A percentile compares a stretch with the other conserved stretches of the same genome.
phyloP scores from a whole-genome alignment of 2,113 vertebrate species.

The Lichenostomus cassidix region DNA sequence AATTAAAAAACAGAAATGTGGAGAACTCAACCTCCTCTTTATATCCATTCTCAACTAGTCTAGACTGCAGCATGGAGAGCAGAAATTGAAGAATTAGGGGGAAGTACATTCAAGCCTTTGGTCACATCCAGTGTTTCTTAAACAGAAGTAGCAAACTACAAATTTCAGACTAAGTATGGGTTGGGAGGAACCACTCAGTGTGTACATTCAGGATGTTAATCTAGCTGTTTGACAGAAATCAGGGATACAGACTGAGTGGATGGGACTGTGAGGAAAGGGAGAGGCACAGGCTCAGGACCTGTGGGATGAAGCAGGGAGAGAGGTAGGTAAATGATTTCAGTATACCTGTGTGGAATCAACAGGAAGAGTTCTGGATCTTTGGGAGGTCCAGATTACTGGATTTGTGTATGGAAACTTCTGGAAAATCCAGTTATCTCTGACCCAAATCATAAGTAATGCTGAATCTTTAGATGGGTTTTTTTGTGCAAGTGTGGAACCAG shows the following conservation, averaged over 20 bases:
- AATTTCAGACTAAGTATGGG: neutral
- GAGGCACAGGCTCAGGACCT: neutral
- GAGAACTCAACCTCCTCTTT: neutral
- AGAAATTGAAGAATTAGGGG: neutral
- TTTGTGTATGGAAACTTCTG: neutral
- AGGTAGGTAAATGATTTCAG: neutral
- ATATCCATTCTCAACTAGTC: neutral
- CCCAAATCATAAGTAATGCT: neutral
- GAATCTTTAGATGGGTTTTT: neutral
- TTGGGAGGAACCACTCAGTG: neutral
- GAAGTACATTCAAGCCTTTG: neutral
- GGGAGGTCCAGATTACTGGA: neutral
- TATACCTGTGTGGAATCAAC: neutral
- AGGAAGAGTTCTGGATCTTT: neutral
- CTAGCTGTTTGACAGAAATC: neutral
- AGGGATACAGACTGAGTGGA: fast-evolving
- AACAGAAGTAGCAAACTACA: neutral
- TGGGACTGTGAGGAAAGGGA: neutral
- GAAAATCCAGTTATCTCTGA: neutral
- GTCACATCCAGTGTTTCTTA: neutral
- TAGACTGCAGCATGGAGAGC: neutral
- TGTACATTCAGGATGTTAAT: neutral
- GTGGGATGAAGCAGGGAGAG: neutral
- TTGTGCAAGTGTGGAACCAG: neutral
- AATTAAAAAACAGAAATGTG: neutral